Percentiles rank a stretch among this genome's conserved stretches.
Conservation (phyloP, 2,888 invertebrate genomes). For the Temnothorax rugatulus region DNA sequence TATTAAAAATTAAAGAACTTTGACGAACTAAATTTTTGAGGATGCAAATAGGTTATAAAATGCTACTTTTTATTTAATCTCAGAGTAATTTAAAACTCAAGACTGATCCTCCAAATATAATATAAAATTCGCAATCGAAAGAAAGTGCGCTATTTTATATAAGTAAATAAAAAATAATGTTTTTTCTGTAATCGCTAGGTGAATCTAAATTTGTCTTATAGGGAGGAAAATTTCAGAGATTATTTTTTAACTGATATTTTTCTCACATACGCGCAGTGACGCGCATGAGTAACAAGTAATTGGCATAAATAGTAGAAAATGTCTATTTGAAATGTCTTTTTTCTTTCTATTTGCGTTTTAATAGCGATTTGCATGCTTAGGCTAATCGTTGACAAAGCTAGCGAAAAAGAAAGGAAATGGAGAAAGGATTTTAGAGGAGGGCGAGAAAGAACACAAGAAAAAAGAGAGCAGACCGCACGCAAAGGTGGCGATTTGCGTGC, state of each 20-base stretch:
- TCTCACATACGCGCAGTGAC: background rate
- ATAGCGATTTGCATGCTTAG: background rate
- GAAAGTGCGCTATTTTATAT: background rate
- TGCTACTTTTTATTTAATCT: background rate
- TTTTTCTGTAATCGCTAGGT: background rate
- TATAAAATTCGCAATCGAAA: background rate
- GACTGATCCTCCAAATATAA: background rate
- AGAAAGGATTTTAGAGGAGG: background rate
- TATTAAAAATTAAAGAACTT: background rate
- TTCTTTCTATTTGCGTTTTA: too few relatives aligned
- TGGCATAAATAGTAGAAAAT: background rate
- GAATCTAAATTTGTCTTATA: background rate
- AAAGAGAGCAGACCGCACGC: constrained; percentile 48
- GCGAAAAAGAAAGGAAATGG: background rate
- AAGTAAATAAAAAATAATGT: background rate
- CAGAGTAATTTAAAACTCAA: background rate
- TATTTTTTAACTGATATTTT: background rate
- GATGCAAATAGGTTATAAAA: background rate
- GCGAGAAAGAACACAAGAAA: background rate
- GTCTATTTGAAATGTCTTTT: too few relatives aligned
- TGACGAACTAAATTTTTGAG: background rate
- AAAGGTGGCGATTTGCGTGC: constrained; percentile 82
- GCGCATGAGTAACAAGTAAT: background rate
- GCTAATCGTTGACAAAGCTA: background rate
- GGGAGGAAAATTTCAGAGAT: background rate